Evolutionary conservation across 2,888 invertebrate species (phyloP), one percentile per base, ranked within the genome.

Genomic region (Folsomia manolachei): DNA sequence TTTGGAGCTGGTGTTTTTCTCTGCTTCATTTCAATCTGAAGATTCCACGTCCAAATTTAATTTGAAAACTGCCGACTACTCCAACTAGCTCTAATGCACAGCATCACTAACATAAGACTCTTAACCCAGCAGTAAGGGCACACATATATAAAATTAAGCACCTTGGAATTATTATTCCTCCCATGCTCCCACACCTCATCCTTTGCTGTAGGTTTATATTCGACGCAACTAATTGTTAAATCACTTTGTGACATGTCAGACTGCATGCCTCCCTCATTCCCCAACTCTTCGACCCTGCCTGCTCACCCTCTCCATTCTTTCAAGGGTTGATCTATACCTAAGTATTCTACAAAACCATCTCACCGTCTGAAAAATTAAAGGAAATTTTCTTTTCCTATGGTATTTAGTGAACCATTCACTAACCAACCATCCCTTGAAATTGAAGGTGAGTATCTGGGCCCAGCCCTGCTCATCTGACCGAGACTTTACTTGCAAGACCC

Each of bases 231-330:
- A 52, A 66, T 66, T 66, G 66, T 66, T 27, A 39, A 52, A 66
- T 27, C 27, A 64, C 64, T 52, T 39, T 39, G 39, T 66, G 66
- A 66, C 66, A 66, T 66, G 52, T 77, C 75, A 79, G 79, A 79
- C 79, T 78, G 79, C 78, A 61, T 79, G 79, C 78, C 77, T 78
- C 76, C 79, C 76, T 73, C 69, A 39, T 60, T 68, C 63, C 26
- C n/a, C n/a, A n/a, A n/a, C n/a, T n/a, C n/a, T 18, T 27, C 2
- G 67, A 71, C 24, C 63, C 23, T 21, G 25, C 53, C 24, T 63
- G 39, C 27, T 64, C 70, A 39, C 25, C 64, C 53, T 56, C 56
- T 56, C 56, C 7, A 7, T 4, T 56, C n/a, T 56, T 56, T 19
- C 62, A 63, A 63, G 39, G 39, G 39, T 39, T 39, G 39, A 14